Evolutionary conservation across 1,140 invertebrate genomes (phyloP), one percentile per base, ranked within the genome.

Genomic region (Diploscapter pachys): DNA sequence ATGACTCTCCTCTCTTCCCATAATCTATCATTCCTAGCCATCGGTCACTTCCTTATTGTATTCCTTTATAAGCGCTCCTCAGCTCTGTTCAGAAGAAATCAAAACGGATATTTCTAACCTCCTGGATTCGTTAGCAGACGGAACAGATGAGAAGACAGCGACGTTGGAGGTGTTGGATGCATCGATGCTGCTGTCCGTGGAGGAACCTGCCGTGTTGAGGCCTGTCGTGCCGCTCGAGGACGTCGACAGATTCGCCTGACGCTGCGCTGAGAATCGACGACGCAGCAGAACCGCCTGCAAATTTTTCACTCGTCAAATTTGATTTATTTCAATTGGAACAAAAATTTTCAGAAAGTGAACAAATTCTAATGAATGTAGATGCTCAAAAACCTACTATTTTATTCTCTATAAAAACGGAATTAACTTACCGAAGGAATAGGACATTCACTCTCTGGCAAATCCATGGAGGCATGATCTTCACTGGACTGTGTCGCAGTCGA

Each of bases 201-300:
- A 85, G 9, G 83, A 85, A 51, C 78, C 74, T n/a, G 72, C 73
- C 3, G 82, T 84, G 48, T 78, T 79, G 8, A 84, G 62, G 63
- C 77, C 73, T 4, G 73, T 83, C 3, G 82, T 84, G 31, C 83
- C 84, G 59, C 81, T 82, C 11, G 75, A 79, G 31, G 72, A 78
- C 6, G 83, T 85, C 4, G 83, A 85, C 8, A 83, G 67, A 76
- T 86, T 86, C 5, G 83, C 67, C 52, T 85, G 83, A 9, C 83
- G 67, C 65, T 84, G 82, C 57, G 82, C 81, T 6, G 83, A 85
- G 67, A 85, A 85, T 9, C 84, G 80, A 55, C 81, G 68, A 51
- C 83, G 78, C 49, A 85, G 72, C 11, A 86, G 77, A 0, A 85
- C 82, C 6, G 83, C 82, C 69, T 74, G 65, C 3, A 49, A 73